Base-by-base conservation (phyloP, 2,797 vertebrate species). In the Phrynocephalus forsythii region DNA sequence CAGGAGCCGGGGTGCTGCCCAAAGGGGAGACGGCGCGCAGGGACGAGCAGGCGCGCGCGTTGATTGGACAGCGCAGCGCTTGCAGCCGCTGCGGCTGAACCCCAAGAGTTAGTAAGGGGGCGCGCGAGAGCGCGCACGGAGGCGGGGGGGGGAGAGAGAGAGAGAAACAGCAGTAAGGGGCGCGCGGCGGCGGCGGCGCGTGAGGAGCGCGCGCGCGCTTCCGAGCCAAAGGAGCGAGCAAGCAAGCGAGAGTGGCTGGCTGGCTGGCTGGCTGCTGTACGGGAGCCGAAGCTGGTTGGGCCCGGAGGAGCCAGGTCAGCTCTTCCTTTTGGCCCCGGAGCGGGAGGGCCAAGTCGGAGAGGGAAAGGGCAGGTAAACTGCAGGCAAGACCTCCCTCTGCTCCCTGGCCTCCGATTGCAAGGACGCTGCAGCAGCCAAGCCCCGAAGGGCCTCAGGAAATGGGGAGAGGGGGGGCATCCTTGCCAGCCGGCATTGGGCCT, bases 1-100 rank as follows among this genome's bases (percentile, higher is more conserved):
- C 75, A 69, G 73, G 85, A 77, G 77, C 68, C 60, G 38, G 77
- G 79, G 26, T 22, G 60, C n/a, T 85, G 87, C 77, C 77, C 83
- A 52, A 68, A 67, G 48, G 38, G n/a, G 2, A 50, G 78, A 20
- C 33, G 52, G 52, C 13, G 52, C 56, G 50, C 66, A n/a, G 30
- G 88, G 91, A 71, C 30, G 80, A 73, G 85, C 91, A 88, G 85
- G 88, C 85, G 89, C 88, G 86, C 91, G 94, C 93, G 91, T 85
- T 91, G 91, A 94, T 96, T 96, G 95, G 95, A 94, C 95, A 91
- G 89, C 92, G 89, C 60, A 50, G 87, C n/a, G 6, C 30, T 60
- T 38, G 79, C 24, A 20, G 73, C 38, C 16, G 72, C 72, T 11
- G 33, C 30, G 67, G 87, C 94, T 94, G 96, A 95, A 95, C 96